These are phyloP conservation scores for Nephrotoma appendiculata DNA, from an alignment of 2,888 invertebrate genomes.

Conservation along the genomic window DNA sequence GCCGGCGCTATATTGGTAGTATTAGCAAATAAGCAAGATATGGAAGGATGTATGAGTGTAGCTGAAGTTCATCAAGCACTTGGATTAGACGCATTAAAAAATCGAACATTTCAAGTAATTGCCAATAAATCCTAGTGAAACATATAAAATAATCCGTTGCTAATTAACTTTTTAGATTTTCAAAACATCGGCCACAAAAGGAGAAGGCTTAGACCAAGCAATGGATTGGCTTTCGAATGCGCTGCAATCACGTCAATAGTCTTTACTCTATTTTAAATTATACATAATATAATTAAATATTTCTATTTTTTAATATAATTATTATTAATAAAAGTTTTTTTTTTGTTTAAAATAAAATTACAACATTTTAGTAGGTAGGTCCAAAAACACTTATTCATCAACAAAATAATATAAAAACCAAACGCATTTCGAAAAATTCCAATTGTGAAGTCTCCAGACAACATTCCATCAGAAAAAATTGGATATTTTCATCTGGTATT, in stretches of 20 bases:
- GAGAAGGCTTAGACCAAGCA: constrained; percentile 94
- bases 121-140: background rate
- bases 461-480: background rate
- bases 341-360: constrained; percentile 1
- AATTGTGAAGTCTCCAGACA: background rate
- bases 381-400: background rate
- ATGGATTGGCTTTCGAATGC: constrained; percentile 98
- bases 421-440: background rate
- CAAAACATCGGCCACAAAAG: constrained; percentile 96
- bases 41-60: constrained; percentile 92
- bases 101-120: constrained; percentile 77
- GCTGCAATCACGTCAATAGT: constrained; percentile 73
- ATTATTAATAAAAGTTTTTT: background rate
- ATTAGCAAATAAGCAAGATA: constrained; percentile 97
- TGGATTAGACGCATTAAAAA: constrained; percentile 87
- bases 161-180: constrained; percentile 53
- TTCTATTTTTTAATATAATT: constrained; percentile 1
- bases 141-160: background rate
- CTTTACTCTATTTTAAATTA: background rate
- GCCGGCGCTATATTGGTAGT: constrained; percentile 92
- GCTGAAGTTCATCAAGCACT: constrained; percentile 95
- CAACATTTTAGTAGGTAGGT: constrained; percentile 1
- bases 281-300: background rate
- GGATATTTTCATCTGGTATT: background rate
- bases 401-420: background rate